Evolutionary conservation across 2,797 vertebrate genomes (phyloP).

Genomic region (Poeciliopsis presidionis): DNA sequence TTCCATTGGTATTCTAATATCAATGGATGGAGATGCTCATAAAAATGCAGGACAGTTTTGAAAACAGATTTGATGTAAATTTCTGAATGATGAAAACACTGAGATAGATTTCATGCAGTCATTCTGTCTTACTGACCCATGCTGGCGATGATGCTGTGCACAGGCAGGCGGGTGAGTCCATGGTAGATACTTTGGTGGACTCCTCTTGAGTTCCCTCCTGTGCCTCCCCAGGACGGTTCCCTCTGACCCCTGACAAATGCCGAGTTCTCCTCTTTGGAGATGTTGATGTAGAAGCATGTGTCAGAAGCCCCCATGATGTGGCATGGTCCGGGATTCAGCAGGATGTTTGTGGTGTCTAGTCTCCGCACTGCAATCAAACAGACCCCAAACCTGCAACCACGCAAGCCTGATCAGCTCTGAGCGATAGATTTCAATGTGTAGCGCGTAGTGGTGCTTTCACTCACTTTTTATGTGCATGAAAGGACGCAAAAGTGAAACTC

Average conservation of each 20-base stretch:
- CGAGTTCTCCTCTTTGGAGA: constrained; percentile 89
- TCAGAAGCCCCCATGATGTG: constrained; percentile 87
- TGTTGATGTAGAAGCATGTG: constrained; percentile 88
- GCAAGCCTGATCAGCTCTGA: constrained; percentile 18
- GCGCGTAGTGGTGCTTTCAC: constrained; percentile 30
- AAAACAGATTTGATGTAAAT: constrained; percentile 28
- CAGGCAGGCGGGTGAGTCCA: constrained; percentile 85
- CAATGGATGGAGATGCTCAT: neutral
- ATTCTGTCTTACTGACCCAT: constrained; percentile 80
- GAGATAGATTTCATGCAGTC: neutral
- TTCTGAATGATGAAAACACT: constrained; percentile 8
- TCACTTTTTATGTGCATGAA: constrained; percentile 89
- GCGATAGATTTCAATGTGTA: neutral
- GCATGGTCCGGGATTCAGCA: constrained; percentile 86
- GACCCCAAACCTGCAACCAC: constrained; percentile 81
- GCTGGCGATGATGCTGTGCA: constrained; percentile 89
- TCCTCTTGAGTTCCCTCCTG: constrained; percentile 71
- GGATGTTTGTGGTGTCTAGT: constrained; percentile 84
- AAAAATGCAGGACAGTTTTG: neutral
- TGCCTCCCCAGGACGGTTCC: constrained; percentile 77
- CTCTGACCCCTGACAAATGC: constrained; percentile 84
- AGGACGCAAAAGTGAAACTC: constrained; percentile 88
- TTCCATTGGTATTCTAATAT: neutral
- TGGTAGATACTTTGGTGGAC: constrained; percentile 82
- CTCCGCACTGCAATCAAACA: constrained; percentile 85